Base-by-base conservation (phyloP, 1,140 invertebrate species). In the Drosophila melanica region DNA sequence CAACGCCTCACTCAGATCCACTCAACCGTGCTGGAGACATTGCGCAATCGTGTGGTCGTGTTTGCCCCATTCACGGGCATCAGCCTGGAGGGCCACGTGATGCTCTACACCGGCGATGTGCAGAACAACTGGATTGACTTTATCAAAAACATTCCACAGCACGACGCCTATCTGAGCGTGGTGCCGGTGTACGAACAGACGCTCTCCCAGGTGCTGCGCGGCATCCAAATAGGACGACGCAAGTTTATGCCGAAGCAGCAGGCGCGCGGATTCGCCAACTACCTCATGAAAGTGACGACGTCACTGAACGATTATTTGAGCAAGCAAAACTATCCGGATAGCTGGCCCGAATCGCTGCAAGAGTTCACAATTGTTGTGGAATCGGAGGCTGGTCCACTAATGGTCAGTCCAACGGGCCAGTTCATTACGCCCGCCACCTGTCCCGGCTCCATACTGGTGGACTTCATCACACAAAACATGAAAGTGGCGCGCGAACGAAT, bases 391-490 rank as follows among this genome's bases (percentile, higher is more conserved):
- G 97, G 97, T 3, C 97, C 97, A 0, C 89, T 98, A 42, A 98
- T 98, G 96, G 94, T 98, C n/a, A 97, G 97, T 7, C 97, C 97
- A 1, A 98, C 96, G 39, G 97, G 97, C 18, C 97, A 98, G 92
- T 97, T 98, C 77, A 97, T 98, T 47, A 96, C 97, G 0, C 97
- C 97, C 23, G 95, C 96, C 14, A 97, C 97, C 0, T 98, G 97
- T 91, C 97, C 97, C 9, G 95, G 96, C 1, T 95, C 95, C 72
- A 94, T 98, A 63, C 92, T 98, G 39, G 94, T 98, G 1, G 96
- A 95, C 80, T 98, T 98, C 89, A 96, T 98, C 39, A 94, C 95
- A 6, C 94, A 95, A 23, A 94, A 97, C 91, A 93, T 98, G 74
- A 93, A 95, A 35, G 93, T 96, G 89, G 97, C 97, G 0, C 93